phyloP scores from a whole-genome alignment of 2,888 invertebrate species.

The Gari tellinella region DNA sequence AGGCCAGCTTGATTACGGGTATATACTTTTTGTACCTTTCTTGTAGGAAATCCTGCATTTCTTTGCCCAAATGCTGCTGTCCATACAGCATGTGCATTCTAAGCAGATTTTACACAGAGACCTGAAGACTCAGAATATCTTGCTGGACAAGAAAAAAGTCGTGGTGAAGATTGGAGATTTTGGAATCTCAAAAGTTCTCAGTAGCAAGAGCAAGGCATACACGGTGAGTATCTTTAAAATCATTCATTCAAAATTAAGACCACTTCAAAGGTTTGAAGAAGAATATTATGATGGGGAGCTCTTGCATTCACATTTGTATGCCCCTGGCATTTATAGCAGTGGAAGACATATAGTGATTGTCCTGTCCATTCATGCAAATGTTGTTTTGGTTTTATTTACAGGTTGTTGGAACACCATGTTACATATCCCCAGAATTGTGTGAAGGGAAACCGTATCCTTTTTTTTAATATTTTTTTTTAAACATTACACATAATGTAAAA shows the following conservation, averaged over 20 bases:
- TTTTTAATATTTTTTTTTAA: conserved; percentile 25
- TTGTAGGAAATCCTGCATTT: conserved; percentile 89
- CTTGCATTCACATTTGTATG: too few species aligned
- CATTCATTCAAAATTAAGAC: too few species aligned
- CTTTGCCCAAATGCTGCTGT: conserved; percentile 90
- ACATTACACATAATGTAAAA: too few species aligned
- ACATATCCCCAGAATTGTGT: conserved; percentile 93
- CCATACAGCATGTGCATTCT: conserved; percentile 92
- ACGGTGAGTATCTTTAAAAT: conserved; percentile 79
- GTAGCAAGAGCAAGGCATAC: conserved; percentile 86
- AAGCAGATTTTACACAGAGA: conserved; percentile 93
- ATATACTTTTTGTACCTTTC: too few species aligned
- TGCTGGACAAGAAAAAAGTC: conserved; percentile 89
- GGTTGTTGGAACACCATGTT: conserved; percentile 92
- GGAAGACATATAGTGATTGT: too few species aligned
- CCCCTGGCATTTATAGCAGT: too few species aligned
- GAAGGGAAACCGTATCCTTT: conserved; percentile 89
- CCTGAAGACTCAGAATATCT: conserved; percentile 93
- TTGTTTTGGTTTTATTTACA: conserved; percentile 51
- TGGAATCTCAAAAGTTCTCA: conserved; percentile 92
- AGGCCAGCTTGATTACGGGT: too few species aligned
- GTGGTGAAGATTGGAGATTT: conserved; percentile 93
- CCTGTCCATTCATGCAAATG: too few species aligned
- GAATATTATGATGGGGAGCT: too few species aligned
- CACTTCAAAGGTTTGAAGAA: too few species aligned